Evolutionary conservation across 2,113 vertebrate genomes (phyloP).

Genomic region (Paracyprichromis sp.): DNA sequence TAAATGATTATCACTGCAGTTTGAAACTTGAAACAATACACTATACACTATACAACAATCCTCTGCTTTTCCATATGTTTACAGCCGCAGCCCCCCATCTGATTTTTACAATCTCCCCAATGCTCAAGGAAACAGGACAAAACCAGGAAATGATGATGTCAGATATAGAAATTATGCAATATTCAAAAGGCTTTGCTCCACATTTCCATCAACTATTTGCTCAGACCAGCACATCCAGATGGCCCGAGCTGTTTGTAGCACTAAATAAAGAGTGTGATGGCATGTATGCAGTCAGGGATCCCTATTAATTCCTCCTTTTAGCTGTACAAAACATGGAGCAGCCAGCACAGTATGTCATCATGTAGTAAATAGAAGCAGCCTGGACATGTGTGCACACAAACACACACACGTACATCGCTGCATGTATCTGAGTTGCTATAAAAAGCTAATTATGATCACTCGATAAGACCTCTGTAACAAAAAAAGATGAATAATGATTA

Average conservation of each 20-base stretch:
- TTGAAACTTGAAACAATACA: not conserved
- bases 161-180: not conserved
- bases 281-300: not conserved
- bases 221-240: not conserved
- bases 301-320: not conserved
- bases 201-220: not conserved
- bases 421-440: not conserved
- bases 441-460: not conserved
- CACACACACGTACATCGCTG: not conserved
- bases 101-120: not conserved
- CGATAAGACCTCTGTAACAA: not conserved
- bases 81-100: not conserved
- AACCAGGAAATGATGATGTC: conserved; percentile 36
- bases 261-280: not conserved
- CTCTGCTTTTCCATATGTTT: not conserved
- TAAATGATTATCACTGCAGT: not conserved
- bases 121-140: conserved; percentile 33
- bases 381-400: not conserved
- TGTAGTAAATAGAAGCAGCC: not conserved
- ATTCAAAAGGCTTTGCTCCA: not conserved
- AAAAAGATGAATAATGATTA: not conserved
- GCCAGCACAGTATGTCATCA: not conserved
- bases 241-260: not conserved
- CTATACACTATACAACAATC: not conserved
- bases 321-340: not conserved